These are phyloP conservation scores for Xestia xanthographa DNA, from an alignment of 2,888 invertebrate species.

Conservation along the genomic window DNA sequence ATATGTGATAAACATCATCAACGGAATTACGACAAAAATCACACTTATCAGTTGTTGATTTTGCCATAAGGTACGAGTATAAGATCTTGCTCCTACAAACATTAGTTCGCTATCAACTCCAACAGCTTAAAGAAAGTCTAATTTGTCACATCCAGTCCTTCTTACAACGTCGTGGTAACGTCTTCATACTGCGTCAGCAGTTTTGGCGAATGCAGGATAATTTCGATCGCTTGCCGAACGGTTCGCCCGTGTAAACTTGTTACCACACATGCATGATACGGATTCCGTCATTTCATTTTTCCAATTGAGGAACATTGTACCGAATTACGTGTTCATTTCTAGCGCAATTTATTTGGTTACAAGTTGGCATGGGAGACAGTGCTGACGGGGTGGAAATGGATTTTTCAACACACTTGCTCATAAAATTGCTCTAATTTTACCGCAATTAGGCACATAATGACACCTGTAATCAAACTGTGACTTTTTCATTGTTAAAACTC, in stretches of 20 bases:
- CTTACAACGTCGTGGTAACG: conserved; percentile 39
- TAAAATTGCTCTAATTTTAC: too few relatives aligned
- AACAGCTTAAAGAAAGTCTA: neutral
- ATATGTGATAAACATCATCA: too few relatives aligned
- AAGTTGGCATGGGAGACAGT: neutral
- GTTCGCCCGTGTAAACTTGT: conserved; percentile 73
- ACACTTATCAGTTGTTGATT: too few relatives aligned
- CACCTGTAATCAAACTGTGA: too few relatives aligned
- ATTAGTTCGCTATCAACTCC: too few relatives aligned
- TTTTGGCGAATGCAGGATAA: conserved; percentile 85
- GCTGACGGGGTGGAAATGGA: neutral
- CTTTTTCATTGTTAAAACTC: too few relatives aligned
- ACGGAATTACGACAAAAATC: too few relatives aligned
- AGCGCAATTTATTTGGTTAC: conserved; percentile 37
- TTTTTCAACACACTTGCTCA: neutral
- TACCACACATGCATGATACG: conserved; percentile 75
- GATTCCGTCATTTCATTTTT: conserved; percentile 68
- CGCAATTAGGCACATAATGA: too few relatives aligned
- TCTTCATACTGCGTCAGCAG: conserved; percentile 81
- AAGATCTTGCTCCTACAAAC: too few relatives aligned
- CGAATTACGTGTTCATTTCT: conserved; percentile 55
- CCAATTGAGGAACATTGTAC: conserved; percentile 54
- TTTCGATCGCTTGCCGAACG: conserved; percentile 81
- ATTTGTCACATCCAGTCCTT: conserved; percentile 33
- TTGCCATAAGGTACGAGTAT: too few relatives aligned